These are phyloP conservation scores for Pardalotus punctatus DNA, from an alignment of 2,113 vertebrate genomes.

Conservation along the genomic window DNA sequence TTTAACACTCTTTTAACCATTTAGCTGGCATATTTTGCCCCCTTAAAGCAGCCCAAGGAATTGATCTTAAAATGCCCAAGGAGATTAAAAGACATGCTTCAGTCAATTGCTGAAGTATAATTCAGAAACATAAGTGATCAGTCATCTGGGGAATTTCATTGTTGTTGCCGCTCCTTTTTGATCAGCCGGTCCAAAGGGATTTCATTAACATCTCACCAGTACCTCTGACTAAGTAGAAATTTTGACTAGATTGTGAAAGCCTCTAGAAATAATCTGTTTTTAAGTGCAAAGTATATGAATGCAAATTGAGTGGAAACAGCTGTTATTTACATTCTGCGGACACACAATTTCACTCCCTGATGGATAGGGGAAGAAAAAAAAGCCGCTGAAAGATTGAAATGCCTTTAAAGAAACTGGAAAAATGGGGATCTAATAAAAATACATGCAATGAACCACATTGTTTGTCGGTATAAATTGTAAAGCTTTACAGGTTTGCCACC, in stretches of 20 bases:
- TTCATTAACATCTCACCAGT: not conserved
- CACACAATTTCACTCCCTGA: not conserved
- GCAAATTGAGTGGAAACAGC: slow-evolving; percentile 41
- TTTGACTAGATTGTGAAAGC: slow-evolving; percentile 18
- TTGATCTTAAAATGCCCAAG: not conserved
- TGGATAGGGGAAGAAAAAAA: not conserved
- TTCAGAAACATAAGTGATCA: not conserved
- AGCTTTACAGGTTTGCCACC: not conserved
- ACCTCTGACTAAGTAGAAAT: not conserved
- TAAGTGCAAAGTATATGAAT: slow-evolving; percentile 5
- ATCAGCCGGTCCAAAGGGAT: not conserved
- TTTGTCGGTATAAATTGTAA: not conserved
- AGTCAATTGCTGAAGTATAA: not conserved
- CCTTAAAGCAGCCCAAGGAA: not conserved
- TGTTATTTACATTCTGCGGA: not conserved
- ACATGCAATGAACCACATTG: not conserved
- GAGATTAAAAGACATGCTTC: not conserved
- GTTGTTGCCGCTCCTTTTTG: not conserved
- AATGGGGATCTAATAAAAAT: not conserved
- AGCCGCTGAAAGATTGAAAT: not conserved
- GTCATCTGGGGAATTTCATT: not conserved
- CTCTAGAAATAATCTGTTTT: not conserved
- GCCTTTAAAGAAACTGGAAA: not conserved
- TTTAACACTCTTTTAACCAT: not conserved
- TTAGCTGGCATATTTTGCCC: not conserved